Percentiles rank a stretch among this genome's conserved stretches.
phyloP scores from a whole-genome alignment of 2,113 vertebrate genomes.

The Caranx ignobilis region DNA sequence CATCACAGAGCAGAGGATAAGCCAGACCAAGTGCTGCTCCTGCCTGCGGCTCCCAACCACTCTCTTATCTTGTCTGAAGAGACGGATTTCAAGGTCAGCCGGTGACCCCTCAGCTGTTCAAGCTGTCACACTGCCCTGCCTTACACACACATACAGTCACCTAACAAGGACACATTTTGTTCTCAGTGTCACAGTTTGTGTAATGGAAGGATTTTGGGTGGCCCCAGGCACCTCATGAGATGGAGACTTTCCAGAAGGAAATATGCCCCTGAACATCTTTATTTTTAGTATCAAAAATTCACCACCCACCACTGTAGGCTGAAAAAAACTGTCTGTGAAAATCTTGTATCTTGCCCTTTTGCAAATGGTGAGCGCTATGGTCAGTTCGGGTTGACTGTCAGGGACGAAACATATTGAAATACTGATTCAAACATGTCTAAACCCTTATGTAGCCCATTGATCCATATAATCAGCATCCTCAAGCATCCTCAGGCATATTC shows the following conservation, averaged over 20 bases:
- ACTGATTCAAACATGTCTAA: not conserved
- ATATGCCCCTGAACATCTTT: not conserved
- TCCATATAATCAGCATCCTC: too few species aligned
- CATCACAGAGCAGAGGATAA: slow-evolving; percentile 35
- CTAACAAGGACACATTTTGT: slow-evolving; percentile 30
- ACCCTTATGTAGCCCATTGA: not conserved
- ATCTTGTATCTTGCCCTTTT: not conserved
- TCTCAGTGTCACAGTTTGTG: slow-evolving; percentile 13
- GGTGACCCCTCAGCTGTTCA: slow-evolving; percentile 35
- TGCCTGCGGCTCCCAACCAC: slow-evolving; percentile 29
- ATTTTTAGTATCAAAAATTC: slow-evolving; percentile 3
- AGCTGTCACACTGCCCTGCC: slow-evolving; percentile 4
- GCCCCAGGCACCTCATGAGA: slow-evolving; percentile 11
- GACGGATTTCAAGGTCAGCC: slow-evolving; percentile 42
- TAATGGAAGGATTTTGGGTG: slow-evolving; percentile 16
- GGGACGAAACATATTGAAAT: too few species aligned
- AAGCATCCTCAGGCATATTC: too few species aligned
- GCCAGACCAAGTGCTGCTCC: slow-evolving; percentile 26
- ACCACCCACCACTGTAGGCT: not conserved
- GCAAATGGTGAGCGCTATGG: too few species aligned
- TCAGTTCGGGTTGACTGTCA: too few species aligned
- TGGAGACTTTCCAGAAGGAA: not conserved
- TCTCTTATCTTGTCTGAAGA: slow-evolving; percentile 38
- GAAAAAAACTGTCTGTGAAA: not conserved
- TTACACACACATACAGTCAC: not conserved